These are phyloP conservation scores for Agrypnia vestita DNA, from an alignment of 1,140 invertebrate species.

Conservation along the genomic window DNA sequence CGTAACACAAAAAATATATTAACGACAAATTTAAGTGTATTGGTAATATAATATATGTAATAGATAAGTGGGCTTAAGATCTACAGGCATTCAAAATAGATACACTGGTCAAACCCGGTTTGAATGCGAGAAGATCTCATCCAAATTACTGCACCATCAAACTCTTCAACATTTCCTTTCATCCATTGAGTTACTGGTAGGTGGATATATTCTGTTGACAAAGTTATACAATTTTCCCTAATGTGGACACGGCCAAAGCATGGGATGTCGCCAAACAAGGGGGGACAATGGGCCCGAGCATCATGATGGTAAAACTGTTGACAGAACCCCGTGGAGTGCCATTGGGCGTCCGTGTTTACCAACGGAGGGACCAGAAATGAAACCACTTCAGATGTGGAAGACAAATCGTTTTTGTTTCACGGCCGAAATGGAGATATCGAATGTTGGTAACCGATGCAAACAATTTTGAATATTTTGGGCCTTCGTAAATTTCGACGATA, in stretches of 20 bases:
- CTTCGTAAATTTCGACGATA: too few relatives aligned
- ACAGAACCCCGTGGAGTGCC: background rate
- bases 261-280: conserved; percentile 25
- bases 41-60: too few relatives aligned
- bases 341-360: background rate
- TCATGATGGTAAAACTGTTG: conserved; percentile 29
- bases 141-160: background rate
- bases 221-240: conserved; percentile 16
- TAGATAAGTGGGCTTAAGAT: too few relatives aligned
- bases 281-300: conserved; percentile 2
- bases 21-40: too few relatives aligned
- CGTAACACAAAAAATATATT: too few relatives aligned
- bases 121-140: too few relatives aligned
- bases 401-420: conserved; percentile 26
- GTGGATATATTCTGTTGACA: background rate
- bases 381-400: conserved; percentile 25
- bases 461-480: background rate
- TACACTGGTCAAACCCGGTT: too few relatives aligned
- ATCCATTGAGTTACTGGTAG: background rate
- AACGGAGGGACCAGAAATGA: conserved; percentile 9
- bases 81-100: too few relatives aligned
- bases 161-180: background rate
- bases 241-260: background rate
- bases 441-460: background rate
- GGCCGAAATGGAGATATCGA: conserved; percentile 6